Evolutionary conservation across 2,888 invertebrate species (phyloP).

Genomic region (Sussaba pulchella): DNA sequence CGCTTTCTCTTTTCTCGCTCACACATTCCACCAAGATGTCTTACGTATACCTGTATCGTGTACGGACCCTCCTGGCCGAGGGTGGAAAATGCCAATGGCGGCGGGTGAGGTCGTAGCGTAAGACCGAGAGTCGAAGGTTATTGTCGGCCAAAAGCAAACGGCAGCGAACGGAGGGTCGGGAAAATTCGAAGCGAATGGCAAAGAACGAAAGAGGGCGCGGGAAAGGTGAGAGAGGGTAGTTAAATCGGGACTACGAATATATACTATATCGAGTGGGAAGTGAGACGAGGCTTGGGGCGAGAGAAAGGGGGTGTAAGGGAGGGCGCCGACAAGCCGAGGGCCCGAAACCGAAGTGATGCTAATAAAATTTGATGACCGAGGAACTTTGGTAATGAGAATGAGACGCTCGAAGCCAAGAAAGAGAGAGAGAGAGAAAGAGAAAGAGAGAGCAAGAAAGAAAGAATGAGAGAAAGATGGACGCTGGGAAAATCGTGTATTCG

Average conservation of each 20-base stretch:
- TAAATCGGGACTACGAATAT: constrained; percentile 78
- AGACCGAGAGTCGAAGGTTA: constrained; percentile 29
- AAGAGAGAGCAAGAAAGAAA: constrained; percentile 22
- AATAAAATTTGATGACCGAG: constrained; percentile 83
- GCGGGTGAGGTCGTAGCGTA: neutral
- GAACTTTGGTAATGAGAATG: constrained; percentile 82
- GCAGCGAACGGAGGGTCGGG: neutral
- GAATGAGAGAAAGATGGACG: constrained; percentile 35
- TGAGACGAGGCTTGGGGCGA: constrained; percentile 68
- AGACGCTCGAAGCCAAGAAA: constrained; percentile 68
- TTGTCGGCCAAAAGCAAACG: constrained; percentile 27
- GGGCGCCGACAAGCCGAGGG: constrained; percentile 39
- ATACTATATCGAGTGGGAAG: constrained; percentile 82
- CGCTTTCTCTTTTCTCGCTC: constrained; percentile 68
- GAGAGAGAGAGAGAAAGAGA: constrained; percentile 25
- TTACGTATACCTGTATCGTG: neutral
- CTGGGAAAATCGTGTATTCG: constrained; percentile 10
- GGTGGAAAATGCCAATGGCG: constrained; percentile 21
- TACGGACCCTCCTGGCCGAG: constrained; percentile 21
- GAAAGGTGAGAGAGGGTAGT: constrained; percentile 73
- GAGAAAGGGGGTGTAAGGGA: constrained; percentile 32
- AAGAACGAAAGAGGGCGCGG: constrained; percentile 17
- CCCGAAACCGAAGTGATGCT: constrained; percentile 77
- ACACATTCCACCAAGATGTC: constrained; percentile 36
- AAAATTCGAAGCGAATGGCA: constrained; percentile 7